Evolutionary conservation across 2,113 vertebrate genomes (phyloP).

Genomic region (Daubentonia madagascariensis): DNA sequence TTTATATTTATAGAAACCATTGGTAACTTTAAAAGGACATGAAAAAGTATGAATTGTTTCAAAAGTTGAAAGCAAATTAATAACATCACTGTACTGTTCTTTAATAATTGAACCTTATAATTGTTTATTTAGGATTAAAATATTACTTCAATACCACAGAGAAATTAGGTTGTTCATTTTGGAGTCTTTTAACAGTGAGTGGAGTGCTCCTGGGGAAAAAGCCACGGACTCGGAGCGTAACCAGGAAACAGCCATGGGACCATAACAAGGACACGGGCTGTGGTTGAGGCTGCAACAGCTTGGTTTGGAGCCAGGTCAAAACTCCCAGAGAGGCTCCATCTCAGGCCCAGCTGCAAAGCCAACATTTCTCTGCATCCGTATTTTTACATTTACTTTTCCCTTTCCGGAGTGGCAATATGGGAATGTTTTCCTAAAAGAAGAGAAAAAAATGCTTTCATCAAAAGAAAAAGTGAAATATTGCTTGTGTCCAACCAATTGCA

Average conservation of each 20-base stretch:
- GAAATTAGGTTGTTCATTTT: not conserved
- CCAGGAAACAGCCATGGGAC: not conserved
- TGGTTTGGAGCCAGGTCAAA: not conserved
- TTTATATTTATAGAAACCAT: not conserved
- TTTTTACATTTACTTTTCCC: not conserved
- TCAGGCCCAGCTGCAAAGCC: not conserved
- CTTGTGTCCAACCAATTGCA: not conserved
- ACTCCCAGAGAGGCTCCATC: not conserved
- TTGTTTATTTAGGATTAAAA: conserved; percentile 29
- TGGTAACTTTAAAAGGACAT: not conserved
- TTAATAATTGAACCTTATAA: not conserved
- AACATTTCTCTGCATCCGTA: not conserved
- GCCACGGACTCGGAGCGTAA: not conserved
- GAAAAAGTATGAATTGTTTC: not conserved
- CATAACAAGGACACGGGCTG: not conserved
- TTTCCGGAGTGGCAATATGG: not conserved
- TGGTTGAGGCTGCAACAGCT: too few species aligned
- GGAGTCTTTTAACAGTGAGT: not conserved
- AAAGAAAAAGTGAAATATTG: not conserved
- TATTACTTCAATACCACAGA: not conserved
- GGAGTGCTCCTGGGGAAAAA: not conserved
- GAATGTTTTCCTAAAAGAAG: not conserved
- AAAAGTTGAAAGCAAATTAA: not conserved
- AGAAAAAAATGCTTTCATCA: not conserved
- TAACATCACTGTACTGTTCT: not conserved